Conservation (phyloP, 1,140 invertebrate species). For the Caerostris darwini region DNA sequence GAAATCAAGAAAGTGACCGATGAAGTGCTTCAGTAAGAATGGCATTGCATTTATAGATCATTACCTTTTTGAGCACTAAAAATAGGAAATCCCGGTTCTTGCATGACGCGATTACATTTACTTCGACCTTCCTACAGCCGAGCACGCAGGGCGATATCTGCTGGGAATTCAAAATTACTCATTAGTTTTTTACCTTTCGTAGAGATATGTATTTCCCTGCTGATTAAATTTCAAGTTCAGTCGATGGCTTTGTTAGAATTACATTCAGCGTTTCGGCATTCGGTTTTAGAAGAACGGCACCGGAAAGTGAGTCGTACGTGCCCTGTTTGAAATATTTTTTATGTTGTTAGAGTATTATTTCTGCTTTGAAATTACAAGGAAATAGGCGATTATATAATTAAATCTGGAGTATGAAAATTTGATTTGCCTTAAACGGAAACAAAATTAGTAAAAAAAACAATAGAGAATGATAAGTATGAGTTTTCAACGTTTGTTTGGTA, state of each 20-base stretch:
- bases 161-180: neutral
- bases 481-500: too few relatives aligned
- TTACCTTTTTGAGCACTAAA: neutral
- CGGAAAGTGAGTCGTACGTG: neutral
- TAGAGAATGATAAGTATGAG: too few relatives aligned
- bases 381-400: too few relatives aligned
- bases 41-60: neutral
- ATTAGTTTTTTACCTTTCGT: neutral
- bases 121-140: neutral
- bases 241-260: neutral
- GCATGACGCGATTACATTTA: slow-evolving; percentile 10
- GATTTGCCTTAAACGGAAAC: too few relatives aligned
- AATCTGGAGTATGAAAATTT: too few relatives aligned
- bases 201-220: neutral
- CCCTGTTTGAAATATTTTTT: neutral
- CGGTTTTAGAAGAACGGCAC: neutral
- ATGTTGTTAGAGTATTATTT: neutral
- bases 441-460: too few relatives aligned
- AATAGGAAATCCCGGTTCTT: neutral
- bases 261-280: neutral
- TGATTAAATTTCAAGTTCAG: neutral
- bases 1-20: neutral
- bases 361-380: neutral
- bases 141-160: neutral
- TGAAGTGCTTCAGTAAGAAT: neutral